Percentiles rank a stretch among this genome's conserved stretches.
These are phyloP conservation scores for Metacarcinus magister DNA, from an alignment of 2,888 invertebrate species.

Conservation along the genomic window DNA sequence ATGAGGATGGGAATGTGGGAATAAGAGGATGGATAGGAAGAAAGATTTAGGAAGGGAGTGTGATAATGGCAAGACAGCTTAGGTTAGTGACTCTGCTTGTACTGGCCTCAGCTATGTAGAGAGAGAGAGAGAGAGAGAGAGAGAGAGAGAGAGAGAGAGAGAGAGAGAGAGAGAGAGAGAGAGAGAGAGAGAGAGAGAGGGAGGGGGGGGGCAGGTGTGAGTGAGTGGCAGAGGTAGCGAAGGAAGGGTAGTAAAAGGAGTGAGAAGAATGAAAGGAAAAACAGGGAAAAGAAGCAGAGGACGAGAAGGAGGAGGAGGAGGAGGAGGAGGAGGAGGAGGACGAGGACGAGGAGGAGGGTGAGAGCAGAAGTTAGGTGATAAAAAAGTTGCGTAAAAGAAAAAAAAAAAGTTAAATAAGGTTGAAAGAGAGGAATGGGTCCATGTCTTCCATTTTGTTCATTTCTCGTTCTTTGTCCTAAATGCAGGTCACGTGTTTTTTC, in stretches of 20 bases:
- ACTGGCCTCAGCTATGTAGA: not conserved
- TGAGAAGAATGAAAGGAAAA: not conserved
- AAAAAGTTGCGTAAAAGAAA: not conserved
- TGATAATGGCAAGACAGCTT: not conserved
- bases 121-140: not conserved
- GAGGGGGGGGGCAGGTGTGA: not conserved
- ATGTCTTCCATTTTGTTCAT: not conserved
- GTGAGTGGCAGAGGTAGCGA: not conserved
- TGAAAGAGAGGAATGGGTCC: not conserved
- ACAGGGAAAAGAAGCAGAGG: not conserved
- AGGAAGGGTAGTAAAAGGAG: not conserved
- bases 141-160: not conserved
- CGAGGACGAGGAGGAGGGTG: not conserved
- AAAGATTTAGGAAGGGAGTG: not conserved
- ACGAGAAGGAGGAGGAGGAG: not conserved
- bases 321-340: slow-evolving; percentile 9
- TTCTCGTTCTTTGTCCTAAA: not conserved
- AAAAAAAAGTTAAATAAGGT: not conserved
- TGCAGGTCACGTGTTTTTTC: slow-evolving; percentile 1
- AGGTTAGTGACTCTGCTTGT: not conserved
- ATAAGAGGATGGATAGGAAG: not conserved
- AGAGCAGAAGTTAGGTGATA: not conserved
- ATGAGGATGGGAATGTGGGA: not conserved
- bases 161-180: not conserved
- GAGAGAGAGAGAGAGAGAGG: not conserved